These are phyloP conservation scores for Sterrhoptilus dennistouni DNA, from an alignment of 2,113 vertebrate genomes.

Conservation along the genomic window DNA sequence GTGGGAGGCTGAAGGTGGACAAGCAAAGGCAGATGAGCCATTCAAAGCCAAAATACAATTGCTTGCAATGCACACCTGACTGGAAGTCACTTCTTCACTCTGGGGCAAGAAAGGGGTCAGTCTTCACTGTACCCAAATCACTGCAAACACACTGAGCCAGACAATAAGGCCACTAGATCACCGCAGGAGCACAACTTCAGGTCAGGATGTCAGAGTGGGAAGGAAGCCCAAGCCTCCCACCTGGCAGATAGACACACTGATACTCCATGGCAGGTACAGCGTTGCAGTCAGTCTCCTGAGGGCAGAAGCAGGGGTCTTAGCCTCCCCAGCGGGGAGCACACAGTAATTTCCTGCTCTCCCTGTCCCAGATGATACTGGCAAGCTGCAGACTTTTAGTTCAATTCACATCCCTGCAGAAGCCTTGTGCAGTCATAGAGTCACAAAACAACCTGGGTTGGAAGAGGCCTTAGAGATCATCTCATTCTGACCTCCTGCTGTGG, in stretches of 20 bases:
- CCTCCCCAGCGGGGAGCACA: not conserved
- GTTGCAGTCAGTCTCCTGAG: not conserved
- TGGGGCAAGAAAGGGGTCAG: not conserved
- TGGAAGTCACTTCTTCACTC: not conserved
- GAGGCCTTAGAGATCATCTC: not conserved
- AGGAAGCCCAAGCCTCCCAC: not conserved
- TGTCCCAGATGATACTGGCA: not conserved
- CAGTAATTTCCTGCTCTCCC: not conserved
- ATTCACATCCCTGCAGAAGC: not conserved
- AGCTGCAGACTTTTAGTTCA: not conserved
- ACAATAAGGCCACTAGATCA: not conserved
- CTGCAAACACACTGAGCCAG: not conserved
- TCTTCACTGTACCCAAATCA: not conserved
- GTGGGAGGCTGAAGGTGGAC: not conserved
- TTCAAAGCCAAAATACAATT: not conserved
- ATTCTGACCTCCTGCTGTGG: rapidly evolving
- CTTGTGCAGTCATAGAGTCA: not conserved
- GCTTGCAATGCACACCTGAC: not conserved
- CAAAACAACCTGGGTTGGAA: not conserved
- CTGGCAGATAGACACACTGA: not conserved
- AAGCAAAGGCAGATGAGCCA: not conserved
- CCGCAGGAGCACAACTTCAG: not conserved
- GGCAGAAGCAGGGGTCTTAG: not conserved
- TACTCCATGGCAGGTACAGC: not conserved
- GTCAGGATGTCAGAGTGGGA: not conserved